Conservation (phyloP, 2,113 vertebrate genomes). For the Sprattus sprattus region DNA sequence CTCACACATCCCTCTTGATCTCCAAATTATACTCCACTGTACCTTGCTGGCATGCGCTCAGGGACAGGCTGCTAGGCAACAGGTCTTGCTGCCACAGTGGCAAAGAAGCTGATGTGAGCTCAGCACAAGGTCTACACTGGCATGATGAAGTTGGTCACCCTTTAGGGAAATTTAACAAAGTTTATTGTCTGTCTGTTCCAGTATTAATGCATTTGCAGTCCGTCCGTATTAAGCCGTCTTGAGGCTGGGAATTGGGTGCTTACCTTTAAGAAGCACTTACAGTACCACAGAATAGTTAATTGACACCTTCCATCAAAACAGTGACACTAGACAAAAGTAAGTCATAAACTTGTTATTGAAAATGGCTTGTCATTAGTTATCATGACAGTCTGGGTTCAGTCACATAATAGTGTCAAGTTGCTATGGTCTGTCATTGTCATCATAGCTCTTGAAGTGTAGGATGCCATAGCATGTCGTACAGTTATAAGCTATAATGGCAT, state of each 20-base stretch:
- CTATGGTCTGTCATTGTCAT: background rate
- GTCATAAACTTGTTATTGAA: too few relatives aligned
- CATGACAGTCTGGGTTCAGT: background rate
- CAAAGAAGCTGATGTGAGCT: background rate
- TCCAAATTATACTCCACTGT: background rate
- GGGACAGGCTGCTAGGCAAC: conserved; percentile 9
- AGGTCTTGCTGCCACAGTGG: background rate
- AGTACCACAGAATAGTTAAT: too few relatives aligned
- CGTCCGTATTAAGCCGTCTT: too few relatives aligned
- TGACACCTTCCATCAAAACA: too few relatives aligned
- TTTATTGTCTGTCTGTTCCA: background rate
- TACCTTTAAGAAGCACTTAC: too few relatives aligned
- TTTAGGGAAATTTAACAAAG: background rate
- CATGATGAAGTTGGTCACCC: background rate
- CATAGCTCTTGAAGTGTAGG: background rate
- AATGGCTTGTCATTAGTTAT: background rate
- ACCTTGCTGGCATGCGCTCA: background rate
- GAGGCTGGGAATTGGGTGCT: too few relatives aligned
- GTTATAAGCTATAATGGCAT: background rate
- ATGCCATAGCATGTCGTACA: background rate
- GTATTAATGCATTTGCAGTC: too few relatives aligned
- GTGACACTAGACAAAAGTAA: too few relatives aligned
- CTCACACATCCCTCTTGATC: background rate
- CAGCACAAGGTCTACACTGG: background rate
- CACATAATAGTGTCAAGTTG: background rate